Conservation (phyloP, 1,140 invertebrate species). For the Vollenhovia emeryi region DNA sequence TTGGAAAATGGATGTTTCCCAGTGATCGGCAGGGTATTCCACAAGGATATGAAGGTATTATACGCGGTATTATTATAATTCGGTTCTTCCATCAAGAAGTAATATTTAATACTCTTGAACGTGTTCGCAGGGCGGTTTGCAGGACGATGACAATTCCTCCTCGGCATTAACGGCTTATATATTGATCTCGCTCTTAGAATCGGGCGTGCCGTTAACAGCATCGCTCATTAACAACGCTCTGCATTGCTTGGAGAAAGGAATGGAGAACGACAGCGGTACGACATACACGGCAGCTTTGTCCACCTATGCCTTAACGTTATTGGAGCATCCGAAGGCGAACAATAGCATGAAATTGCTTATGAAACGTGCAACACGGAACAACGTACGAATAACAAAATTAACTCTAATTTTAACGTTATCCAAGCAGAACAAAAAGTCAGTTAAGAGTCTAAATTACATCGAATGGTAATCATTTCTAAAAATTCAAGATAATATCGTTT, state of each 20-base stretch:
- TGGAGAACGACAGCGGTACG: slow-evolving; percentile 68
- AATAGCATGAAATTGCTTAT: slow-evolving; percentile 76
- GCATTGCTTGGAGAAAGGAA: slow-evolving; percentile 86
- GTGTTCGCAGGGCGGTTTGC: slow-evolving; percentile 87
- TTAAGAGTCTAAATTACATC: no score
- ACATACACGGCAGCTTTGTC: slow-evolving; percentile 87
- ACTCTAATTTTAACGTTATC: neutral
- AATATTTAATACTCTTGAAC: neutral
- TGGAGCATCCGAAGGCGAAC: slow-evolving; percentile 82
- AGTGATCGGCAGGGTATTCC: slow-evolving; percentile 90
- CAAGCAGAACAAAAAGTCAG: no score
- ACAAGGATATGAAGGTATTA: slow-evolving; percentile 90
- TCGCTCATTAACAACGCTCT: slow-evolving; percentile 85
- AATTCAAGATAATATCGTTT: no score
- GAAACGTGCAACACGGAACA: slow-evolving; percentile 76
- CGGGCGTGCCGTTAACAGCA: slow-evolving; percentile 82
- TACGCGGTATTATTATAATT: neutral
- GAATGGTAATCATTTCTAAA: no score
- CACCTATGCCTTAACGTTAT: slow-evolving; percentile 87
- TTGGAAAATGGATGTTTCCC: slow-evolving; percentile 92
- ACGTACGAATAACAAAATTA: slow-evolving; percentile 66
- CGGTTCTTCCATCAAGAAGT: neutral
- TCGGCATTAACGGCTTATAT: slow-evolving; percentile 89
- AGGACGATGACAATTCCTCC: slow-evolving; percentile 87
- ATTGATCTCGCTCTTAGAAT: slow-evolving; percentile 88